Conservation (phyloP, 2,113 vertebrate species). For the Hylia prasina region DNA sequence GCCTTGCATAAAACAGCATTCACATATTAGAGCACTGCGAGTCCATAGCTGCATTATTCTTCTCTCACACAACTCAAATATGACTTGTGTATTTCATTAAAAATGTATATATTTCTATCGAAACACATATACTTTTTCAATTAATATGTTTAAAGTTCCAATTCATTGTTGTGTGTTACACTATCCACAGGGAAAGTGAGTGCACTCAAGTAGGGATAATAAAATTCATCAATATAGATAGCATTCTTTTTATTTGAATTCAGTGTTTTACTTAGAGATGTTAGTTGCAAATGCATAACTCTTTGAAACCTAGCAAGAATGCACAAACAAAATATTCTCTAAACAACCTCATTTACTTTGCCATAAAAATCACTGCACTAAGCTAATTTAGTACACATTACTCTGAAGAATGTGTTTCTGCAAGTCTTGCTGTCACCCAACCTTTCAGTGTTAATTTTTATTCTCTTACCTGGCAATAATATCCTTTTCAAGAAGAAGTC, state of each 20-base stretch:
- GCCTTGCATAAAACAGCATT: conserved; percentile 85
- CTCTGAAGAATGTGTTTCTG: background rate
- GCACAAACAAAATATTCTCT: background rate
- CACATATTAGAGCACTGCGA: conserved; percentile 73
- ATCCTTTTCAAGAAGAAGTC: conserved; percentile 99
- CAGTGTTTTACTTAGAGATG: background rate
- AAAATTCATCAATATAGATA: background rate
- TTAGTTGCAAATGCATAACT: background rate
- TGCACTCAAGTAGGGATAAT: background rate
- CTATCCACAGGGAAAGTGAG: background rate
- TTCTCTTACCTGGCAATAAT: conserved; percentile 92
- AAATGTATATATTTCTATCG: conserved; percentile 34
- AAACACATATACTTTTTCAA: conserved; percentile 30
- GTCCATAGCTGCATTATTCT: conserved; percentile 76
- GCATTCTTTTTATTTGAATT: background rate
- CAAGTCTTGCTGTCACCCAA: background rate
- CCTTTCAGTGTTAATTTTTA: background rate
- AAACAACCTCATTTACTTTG: background rate
- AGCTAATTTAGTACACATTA: background rate
- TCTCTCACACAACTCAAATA: conserved; percentile 59
- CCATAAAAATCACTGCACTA: background rate
- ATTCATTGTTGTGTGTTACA: background rate
- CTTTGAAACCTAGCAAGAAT: background rate
- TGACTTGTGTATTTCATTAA: conserved; percentile 56
- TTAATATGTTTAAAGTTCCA: background rate